phyloP scores from a whole-genome alignment of 2,797 vertebrate species.

The Euphonia xanthogaster region DNA sequence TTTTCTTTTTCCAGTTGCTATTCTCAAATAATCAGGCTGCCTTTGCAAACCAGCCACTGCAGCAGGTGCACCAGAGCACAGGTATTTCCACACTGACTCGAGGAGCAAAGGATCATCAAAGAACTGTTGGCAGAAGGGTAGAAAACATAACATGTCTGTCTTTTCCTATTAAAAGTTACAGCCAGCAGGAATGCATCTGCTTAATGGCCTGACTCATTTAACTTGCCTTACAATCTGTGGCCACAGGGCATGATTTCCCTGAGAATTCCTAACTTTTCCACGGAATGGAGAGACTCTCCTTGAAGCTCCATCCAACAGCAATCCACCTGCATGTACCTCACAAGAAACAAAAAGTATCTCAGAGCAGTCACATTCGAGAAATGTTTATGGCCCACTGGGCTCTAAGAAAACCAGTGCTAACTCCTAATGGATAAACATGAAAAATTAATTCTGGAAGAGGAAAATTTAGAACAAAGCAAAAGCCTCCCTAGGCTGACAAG shows the following conservation, averaged over 20 bases:
- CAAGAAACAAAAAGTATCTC: not conserved
- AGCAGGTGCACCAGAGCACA: not conserved
- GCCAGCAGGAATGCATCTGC: not conserved
- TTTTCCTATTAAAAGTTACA: not conserved
- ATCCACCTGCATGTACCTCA: not conserved
- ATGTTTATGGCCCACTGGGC: not conserved
- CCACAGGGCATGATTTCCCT: accelerated
- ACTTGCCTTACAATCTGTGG: not conserved
- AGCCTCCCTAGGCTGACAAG: not conserved
- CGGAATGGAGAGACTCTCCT: not conserved
- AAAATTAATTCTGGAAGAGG: not conserved
- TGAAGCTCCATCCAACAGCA: not conserved
- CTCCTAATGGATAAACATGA: not conserved
- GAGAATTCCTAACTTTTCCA: not conserved
- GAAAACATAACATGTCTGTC: not conserved
- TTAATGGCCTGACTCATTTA: not conserved
- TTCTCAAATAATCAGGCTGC: not conserved
- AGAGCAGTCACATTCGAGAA: not conserved
- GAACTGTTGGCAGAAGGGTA: not conserved
- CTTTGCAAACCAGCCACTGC: not conserved
- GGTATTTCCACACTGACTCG: accelerated
- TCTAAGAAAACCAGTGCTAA: not conserved
- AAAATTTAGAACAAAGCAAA: not conserved
- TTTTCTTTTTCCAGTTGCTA: not conserved
- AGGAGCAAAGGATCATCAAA: not conserved